Evolutionary conservation across 2,113 vertebrate genomes (phyloP).

Genomic region (Calypte anna): DNA sequence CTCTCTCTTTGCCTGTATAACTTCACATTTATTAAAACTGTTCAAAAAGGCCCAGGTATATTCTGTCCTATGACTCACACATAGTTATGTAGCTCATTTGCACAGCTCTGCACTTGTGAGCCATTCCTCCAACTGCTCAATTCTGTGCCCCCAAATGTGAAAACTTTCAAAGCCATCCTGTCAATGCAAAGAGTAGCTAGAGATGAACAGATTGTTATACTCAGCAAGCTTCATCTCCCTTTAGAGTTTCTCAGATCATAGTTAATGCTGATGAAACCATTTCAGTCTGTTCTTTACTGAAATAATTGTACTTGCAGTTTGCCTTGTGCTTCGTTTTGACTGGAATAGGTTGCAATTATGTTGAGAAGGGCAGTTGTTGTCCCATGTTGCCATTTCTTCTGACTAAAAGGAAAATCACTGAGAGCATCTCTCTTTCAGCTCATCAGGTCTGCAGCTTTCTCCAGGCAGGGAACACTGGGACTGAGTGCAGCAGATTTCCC

Average conservation of each 20-base stretch:
- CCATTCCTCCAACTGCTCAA: background rate
- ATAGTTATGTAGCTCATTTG: background rate
- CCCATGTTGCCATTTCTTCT: background rate
- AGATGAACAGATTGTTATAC: background rate
- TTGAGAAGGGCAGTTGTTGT: background rate
- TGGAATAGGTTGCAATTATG: background rate
- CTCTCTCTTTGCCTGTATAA: background rate
- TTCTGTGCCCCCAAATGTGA: background rate
- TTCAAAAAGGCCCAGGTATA: background rate
- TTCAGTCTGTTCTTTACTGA: background rate
- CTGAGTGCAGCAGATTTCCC: conserved; percentile 42
- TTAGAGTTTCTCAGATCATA: background rate
- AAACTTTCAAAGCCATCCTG: background rate
- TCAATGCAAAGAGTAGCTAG: background rate
- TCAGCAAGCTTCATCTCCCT: background rate
- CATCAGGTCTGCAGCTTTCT: conserved; percentile 77
- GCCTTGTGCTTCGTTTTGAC: background rate
- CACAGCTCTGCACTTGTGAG: background rate
- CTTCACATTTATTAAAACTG: background rate
- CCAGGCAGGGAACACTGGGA: conserved; percentile 69
- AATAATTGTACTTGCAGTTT: background rate
- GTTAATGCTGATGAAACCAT: background rate
- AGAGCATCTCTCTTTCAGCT: conserved; percentile 66
- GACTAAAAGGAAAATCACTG: background rate
- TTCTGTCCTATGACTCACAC: background rate